These are phyloP conservation scores for Betta splendens DNA, from an alignment of 2,797 vertebrate genomes.

Conservation along the genomic window DNA sequence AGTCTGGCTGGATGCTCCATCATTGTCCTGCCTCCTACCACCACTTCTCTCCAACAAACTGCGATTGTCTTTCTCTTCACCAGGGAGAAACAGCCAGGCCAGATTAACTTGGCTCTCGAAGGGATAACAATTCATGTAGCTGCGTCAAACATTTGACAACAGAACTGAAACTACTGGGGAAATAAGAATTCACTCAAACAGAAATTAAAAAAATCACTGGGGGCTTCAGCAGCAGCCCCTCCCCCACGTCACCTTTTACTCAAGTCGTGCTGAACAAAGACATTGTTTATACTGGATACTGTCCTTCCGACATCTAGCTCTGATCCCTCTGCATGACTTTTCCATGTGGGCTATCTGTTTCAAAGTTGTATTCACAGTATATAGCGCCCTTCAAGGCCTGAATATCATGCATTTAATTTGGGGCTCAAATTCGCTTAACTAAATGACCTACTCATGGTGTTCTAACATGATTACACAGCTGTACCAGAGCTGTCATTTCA, in stretches of 20 bases:
- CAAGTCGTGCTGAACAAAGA: conserved; percentile 48
- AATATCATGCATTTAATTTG: conserved; percentile 52
- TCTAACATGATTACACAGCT: conserved; percentile 53
- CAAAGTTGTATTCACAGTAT: conserved; percentile 29
- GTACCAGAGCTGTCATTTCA: conserved; percentile 30
- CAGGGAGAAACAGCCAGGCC: background rate
- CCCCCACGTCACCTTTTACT: conserved; percentile 58
- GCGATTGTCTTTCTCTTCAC: conserved; percentile 13
- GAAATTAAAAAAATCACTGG: conserved; percentile 48
- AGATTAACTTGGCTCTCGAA: conserved; percentile 4
- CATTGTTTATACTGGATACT: conserved; percentile 64
- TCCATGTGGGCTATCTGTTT: conserved; percentile 50
- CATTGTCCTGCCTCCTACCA: conserved; percentile 48
- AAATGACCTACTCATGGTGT: conserved; percentile 42
- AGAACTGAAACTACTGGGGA: conserved; percentile 14
- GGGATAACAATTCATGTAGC: conserved; percentile 36
- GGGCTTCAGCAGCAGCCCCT: conserved; percentile 21
- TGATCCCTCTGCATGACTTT: conserved; percentile 45
- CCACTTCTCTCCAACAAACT: conserved; percentile 17
- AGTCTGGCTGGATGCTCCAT: conserved; percentile 47
- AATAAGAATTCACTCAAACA: conserved; percentile 29
- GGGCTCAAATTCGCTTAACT: conserved; percentile 44
- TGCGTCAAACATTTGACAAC: conserved; percentile 34
- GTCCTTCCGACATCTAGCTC: conserved; percentile 45
- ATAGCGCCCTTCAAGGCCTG: conserved; percentile 26